Percentiles rank a stretch among this genome's conserved stretches.
phyloP scores from a whole-genome alignment of 2,888 invertebrate species.

The Ischnus inquisitorius region DNA sequence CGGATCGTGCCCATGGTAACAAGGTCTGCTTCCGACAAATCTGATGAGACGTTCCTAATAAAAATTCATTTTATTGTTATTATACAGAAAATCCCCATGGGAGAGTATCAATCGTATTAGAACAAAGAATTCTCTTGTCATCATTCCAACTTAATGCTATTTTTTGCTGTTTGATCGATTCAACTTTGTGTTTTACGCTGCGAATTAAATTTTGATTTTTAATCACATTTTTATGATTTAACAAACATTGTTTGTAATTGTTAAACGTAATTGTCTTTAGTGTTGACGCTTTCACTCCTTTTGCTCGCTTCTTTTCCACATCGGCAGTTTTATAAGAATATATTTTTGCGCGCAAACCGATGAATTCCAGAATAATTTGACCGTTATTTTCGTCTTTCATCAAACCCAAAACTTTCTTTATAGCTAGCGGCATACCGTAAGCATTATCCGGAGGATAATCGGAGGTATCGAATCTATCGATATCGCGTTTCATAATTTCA shows the following conservation, averaged over 20 bases:
- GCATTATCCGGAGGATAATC: slow-evolving; percentile 63
- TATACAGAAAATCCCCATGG: slow-evolving; percentile 15
- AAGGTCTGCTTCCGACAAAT: not conserved
- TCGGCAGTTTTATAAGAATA: no score
- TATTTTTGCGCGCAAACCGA: slow-evolving; percentile 26
- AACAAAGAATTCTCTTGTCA: slow-evolving; percentile 35
- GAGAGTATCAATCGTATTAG: slow-evolving; percentile 37
- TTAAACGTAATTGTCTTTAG: slow-evolving; percentile 57
- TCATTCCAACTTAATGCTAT: slow-evolving; percentile 57
- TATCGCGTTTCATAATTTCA: slow-evolving; percentile 59
- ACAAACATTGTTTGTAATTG: slow-evolving; percentile 34
- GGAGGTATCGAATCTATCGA: slow-evolving; percentile 68
- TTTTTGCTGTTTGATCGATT: slow-evolving; percentile 37
- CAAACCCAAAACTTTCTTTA: slow-evolving; percentile 54
- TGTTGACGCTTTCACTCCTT: not conserved
- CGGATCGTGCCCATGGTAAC: not conserved
- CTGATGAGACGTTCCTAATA: not conserved
- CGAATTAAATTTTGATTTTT: slow-evolving; percentile 63
- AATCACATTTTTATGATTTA: slow-evolving; percentile 16
- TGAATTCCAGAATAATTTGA: slow-evolving; percentile 38
- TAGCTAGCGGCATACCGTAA: slow-evolving; percentile 52
- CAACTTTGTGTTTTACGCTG: slow-evolving; percentile 54
- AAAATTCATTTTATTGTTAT: not conserved
- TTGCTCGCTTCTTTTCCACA: slow-evolving; percentile 66
- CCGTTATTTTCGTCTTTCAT: slow-evolving; percentile 54